phyloP scores from a whole-genome alignment of 2,113 vertebrate species.

The Pollachius pollachius region DNA sequence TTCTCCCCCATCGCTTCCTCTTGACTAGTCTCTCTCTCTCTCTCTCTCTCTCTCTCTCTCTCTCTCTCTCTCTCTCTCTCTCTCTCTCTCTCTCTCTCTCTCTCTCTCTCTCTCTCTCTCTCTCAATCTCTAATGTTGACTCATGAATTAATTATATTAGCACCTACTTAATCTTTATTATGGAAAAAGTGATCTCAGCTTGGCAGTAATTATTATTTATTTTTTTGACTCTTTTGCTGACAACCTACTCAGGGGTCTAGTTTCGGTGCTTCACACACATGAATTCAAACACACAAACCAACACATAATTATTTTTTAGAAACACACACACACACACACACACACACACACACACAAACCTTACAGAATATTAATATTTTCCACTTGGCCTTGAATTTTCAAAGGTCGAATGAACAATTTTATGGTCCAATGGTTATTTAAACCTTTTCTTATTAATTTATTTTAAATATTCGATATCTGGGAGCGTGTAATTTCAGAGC shows the following conservation, averaged over 20 bases:
- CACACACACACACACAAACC: too few relatives aligned
- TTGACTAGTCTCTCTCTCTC: neutral
- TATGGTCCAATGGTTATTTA: too few relatives aligned
- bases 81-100: neutral
- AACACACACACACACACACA: too few relatives aligned
- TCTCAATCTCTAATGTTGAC: neutral
- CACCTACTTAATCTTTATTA: neutral
- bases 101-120: neutral
- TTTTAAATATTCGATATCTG: too few relatives aligned
- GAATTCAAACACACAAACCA: neutral
- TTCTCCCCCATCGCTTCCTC: neutral
- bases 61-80: neutral
- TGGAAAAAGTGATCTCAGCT: neutral
- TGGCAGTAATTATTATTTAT: neutral
- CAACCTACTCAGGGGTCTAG: neutral
- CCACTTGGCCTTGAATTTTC: too few relatives aligned
- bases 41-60: neutral
- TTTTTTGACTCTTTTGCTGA: neutral
- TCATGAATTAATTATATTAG: neutral
- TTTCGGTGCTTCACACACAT: neutral
- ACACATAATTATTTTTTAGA: neutral
- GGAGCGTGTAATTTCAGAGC: too few relatives aligned
- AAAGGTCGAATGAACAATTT: too few relatives aligned
- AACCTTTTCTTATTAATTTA: too few relatives aligned
- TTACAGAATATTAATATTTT: too few relatives aligned